Conservation (phyloP, 2,797 vertebrate genomes). For the Anguilla anguilla region DNA sequence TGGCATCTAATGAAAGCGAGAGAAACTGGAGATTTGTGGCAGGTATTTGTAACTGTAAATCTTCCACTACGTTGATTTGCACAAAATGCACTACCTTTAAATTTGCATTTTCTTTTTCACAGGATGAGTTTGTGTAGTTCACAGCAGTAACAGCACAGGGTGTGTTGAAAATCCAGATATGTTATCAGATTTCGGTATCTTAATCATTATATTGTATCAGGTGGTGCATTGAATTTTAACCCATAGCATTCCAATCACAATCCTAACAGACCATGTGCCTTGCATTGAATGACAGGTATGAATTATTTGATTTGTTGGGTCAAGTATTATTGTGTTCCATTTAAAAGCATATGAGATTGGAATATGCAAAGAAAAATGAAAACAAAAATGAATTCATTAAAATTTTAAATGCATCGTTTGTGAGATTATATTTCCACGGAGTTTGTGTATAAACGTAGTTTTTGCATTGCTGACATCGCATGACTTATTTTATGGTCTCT, state of each 20-base stretch:
- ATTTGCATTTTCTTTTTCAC: neutral
- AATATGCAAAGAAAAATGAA: neutral
- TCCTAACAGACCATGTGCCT: neutral
- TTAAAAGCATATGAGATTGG: neutral
- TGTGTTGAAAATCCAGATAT: neutral
- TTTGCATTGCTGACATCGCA: neutral
- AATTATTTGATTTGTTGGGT: neutral
- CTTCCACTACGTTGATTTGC: neutral
- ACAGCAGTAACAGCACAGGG: neutral
- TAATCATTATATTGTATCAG: neutral
- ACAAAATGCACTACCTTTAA: neutral
- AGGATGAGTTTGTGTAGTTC: neutral
- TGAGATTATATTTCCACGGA: neutral
- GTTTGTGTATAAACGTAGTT: neutral
- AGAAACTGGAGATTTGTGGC: constrained; percentile 6
- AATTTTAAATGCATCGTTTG: too few relatives aligned
- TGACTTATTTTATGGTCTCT: neutral
- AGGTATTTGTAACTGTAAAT: neutral
- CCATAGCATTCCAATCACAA: neutral
- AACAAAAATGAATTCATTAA: neutral
- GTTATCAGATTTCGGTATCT: neutral
- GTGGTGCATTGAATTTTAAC: neutral
- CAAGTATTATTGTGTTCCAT: neutral
- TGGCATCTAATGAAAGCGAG: constrained; percentile 6
- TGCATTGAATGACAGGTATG: neutral